Base-by-base conservation (phyloP, 2,888 invertebrate species). In the Isotomurus palustris region DNA sequence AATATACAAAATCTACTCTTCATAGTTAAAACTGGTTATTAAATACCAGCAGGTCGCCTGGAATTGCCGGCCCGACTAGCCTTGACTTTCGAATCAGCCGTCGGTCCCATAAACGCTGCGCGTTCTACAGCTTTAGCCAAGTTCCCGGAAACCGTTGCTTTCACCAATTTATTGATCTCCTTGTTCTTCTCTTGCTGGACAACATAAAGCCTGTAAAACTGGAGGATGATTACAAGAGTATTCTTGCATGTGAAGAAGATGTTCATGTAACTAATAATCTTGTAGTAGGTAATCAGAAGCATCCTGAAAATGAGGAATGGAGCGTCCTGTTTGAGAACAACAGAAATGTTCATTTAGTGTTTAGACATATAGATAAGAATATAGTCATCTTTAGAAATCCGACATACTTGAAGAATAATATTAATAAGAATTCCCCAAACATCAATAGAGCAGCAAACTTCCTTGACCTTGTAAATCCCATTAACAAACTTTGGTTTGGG, bases 191-290 rank as follows among this genome's bases (percentile, higher is more conserved):
- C 74, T 53, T 71, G 68, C 56, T 88, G 86, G 0, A 90, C 83
- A 0, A 90, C 89, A 73, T 88, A 87, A 0, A 92, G 78, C 5
- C 91, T 79, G 73, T 92, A 92, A 56, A 91, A 78, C 75, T 92
- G 90, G 0, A 95, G 80, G 1, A 91, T 76, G 60, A 94, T 93
- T 10, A 95, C 93, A 75, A 91, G 76, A 0, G 87, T 87, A 72
- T 90, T 91, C 77, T 91, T 88, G 77, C 91, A 92, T 0, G 93
- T 93, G 77, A 95, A 95, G 78, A 95, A 95, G 60, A 94, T 88
- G 75, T 94, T 94, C 86, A 93, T 93, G 73, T 95, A 93, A 72
- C 88, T 92, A 67, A 92, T 86, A 28, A 94, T 90, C 66, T 85
- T 83, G 75, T 89, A 93, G 72, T 91, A 87, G 10, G 87, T 82